phyloP scores from a whole-genome alignment of 1,140 invertebrate species.

The Papilio machaon region DNA sequence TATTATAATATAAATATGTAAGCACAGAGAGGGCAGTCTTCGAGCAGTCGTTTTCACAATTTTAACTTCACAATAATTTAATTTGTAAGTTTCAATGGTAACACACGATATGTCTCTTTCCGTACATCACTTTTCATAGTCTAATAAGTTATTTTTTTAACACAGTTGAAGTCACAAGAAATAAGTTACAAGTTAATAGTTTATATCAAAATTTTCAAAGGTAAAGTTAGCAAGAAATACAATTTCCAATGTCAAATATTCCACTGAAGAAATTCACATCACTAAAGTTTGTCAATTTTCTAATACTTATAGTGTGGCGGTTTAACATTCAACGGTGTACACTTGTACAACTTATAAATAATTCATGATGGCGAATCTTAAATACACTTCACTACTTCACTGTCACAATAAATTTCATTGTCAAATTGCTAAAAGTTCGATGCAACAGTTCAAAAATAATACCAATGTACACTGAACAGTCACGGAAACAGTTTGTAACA shows the following conservation, averaged over 20 bases:
- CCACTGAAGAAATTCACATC: neutral
- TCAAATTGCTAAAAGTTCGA: too few relatives aligned
- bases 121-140: neutral
- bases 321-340: neutral
- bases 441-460: neutral
- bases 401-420: neutral
- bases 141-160: slow-evolving; percentile 5
- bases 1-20: neutral
- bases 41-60: slow-evolving; percentile 12
- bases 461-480: neutral
- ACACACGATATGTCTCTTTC: neutral
- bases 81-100: neutral
- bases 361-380: neutral
- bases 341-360: neutral
- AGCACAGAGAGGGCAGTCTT: slow-evolving; percentile 32
- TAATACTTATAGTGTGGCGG: neutral
- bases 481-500: neutral
- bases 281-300: neutral
- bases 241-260: neutral
- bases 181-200: neutral
- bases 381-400: neutral
- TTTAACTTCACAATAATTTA: neutral
- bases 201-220: neutral
- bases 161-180: neutral
- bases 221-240: neutral